Evolutionary conservation across 2,888 invertebrate genomes (phyloP).

Genomic region (Dynastes hyllus): DNA sequence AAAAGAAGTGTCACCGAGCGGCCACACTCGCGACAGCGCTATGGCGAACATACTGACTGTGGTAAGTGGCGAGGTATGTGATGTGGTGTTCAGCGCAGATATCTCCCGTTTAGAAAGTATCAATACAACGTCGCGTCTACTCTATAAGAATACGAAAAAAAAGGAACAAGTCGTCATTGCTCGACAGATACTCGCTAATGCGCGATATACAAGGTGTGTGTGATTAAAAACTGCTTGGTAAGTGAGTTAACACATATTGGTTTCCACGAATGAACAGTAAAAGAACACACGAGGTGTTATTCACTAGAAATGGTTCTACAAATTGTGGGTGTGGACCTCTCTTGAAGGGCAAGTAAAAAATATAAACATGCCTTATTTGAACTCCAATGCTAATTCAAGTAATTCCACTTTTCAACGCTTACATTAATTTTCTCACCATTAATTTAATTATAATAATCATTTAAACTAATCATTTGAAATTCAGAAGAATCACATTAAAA

Average conservation of each 20-base stretch:
- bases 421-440: no score
- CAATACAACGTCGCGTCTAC: not conserved
- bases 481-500: no score
- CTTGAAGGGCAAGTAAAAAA: no score
- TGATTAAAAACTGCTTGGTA: not conserved
- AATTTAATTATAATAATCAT: no score
- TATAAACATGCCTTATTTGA: no score
- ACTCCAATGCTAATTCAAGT: no score
- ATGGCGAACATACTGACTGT: conserved; percentile 57
- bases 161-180: conserved; percentile 2
- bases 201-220: conserved; percentile 13
- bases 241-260: not conserved
- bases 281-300: no score
- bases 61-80: conserved; percentile 31
- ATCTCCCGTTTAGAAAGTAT: conserved; percentile 45
- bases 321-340: no score
- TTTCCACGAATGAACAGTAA: not conserved
- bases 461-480: no score
- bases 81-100: conserved; percentile 32
- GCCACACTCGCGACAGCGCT: conserved; percentile 59
- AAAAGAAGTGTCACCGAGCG: conserved; percentile 39
- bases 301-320: no score
- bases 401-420: no score
- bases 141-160: conserved; percentile 14
- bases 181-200: not conserved